Evolutionary conservation across 1,140 invertebrate genomes (phyloP).

Genomic region (Drosophila sulfurigaster): DNA sequence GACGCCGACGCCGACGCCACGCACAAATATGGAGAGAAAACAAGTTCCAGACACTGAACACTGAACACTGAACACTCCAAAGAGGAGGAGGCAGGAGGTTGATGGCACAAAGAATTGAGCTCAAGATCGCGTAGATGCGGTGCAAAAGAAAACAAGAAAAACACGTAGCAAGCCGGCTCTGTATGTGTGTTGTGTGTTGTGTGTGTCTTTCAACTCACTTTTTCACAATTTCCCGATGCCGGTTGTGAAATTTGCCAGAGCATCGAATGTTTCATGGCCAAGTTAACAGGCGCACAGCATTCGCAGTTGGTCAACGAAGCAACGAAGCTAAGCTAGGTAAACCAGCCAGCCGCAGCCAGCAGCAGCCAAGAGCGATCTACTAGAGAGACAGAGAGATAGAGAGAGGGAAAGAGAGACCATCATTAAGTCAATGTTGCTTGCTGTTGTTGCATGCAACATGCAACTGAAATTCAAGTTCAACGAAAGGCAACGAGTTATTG

Average conservation of each 20-base stretch:
- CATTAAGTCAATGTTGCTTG: constrained; percentile 60
- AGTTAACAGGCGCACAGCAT: constrained; percentile 78
- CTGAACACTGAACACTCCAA: background rate
- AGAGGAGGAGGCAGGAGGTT: background rate
- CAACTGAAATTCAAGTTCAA: constrained; percentile 76
- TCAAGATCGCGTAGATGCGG: constrained; percentile 68
- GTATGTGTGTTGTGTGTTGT: constrained; percentile 3
- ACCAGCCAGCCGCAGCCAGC: constrained; percentile 33
- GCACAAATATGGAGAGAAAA: constrained; percentile 76
- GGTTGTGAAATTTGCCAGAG: constrained; percentile 72
- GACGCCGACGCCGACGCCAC: constrained; percentile 48
- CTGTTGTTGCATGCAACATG: constrained; percentile 64
- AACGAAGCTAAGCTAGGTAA: constrained; percentile 41
- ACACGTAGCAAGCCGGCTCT: constrained; percentile 54
- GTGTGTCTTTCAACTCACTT: constrained; percentile 65
- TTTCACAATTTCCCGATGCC: constrained; percentile 73
- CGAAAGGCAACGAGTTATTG: constrained; percentile 74
- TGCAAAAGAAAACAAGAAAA: constrained; percentile 77
- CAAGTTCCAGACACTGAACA: constrained; percentile 50
- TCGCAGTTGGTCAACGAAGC: constrained; percentile 18
- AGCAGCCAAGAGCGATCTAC: constrained; percentile 54
- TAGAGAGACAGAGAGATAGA: constrained; percentile 36
- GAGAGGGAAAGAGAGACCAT: constrained; percentile 52
- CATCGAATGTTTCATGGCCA: constrained; percentile 81
- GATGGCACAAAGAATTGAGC: constrained; percentile 48